phyloP scores from a whole-genome alignment of 2,797 vertebrate species.

The Odontamblyopus rebecca region DNA sequence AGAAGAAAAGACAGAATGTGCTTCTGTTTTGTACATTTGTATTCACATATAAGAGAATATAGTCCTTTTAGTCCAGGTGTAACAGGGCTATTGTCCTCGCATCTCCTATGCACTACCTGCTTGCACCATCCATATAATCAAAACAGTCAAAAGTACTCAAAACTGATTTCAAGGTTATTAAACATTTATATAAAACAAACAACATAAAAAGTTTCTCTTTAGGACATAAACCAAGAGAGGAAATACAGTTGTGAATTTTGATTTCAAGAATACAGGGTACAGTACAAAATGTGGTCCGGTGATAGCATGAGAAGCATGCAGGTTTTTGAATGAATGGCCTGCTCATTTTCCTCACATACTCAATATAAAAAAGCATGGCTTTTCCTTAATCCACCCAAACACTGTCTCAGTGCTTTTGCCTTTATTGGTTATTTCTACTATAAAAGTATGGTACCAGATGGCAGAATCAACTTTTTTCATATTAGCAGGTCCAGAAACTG shows the following conservation, averaged over 20 bases:
- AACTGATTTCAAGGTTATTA: conserved; percentile 50
- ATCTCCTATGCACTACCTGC: conserved; percentile 24
- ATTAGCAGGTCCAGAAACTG: background rate
- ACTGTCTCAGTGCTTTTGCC: conserved; percentile 50
- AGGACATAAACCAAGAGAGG: conserved; percentile 51
- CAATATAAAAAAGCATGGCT: conserved; percentile 77
- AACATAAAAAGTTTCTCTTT: conserved; percentile 30
- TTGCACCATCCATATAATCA: conserved; percentile 36
- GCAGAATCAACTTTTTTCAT: background rate
- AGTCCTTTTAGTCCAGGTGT: conserved; percentile 48
- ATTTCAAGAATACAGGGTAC: conserved; percentile 79
- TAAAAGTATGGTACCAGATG: conserved; percentile 18
- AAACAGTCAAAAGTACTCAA: conserved; percentile 56
- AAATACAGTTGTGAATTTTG: conserved; percentile 53
- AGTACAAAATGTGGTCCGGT: conserved; percentile 73
- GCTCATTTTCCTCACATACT: conserved; percentile 44
- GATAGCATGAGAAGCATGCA: conserved; percentile 72
- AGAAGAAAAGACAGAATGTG: conserved; percentile 78
- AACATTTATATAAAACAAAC: conserved; percentile 69
- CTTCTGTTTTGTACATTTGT: conserved; percentile 78
- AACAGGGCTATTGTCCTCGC: conserved; percentile 41
- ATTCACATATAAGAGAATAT: conserved; percentile 71
- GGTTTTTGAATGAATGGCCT: conserved; percentile 53
- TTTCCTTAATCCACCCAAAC: conserved; percentile 61
- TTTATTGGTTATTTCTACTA: conserved; percentile 13